Evolutionary conservation across 2,797 vertebrate species (phyloP).

Genomic region (Prionace glauca): DNA sequence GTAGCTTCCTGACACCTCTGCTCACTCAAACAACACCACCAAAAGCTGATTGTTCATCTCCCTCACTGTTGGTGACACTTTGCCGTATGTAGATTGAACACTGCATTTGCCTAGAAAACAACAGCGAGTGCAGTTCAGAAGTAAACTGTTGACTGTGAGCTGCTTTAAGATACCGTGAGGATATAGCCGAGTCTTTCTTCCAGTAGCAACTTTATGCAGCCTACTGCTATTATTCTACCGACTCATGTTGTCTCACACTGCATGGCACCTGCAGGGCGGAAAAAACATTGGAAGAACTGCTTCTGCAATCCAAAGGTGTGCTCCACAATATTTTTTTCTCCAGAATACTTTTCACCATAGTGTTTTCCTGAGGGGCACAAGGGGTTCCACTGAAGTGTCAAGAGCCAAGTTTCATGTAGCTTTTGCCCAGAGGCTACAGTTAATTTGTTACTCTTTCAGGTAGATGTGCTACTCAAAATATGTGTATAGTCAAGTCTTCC

Average conservation of each 20-base stretch:
- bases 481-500: neutral
- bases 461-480: neutral
- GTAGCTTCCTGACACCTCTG: neutral
- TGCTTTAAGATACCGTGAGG: neutral
- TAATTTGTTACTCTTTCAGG: slow-evolving; percentile 4
- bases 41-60: neutral
- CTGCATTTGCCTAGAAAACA: neutral
- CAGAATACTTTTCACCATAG: neutral
- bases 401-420: neutral
- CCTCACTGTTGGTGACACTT: too few species aligned
- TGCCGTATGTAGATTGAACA: neutral
- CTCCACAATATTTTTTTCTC: neutral
- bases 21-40: neutral
- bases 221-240: slow-evolving; percentile 4
- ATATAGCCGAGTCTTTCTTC: neutral
- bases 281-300: neutral
- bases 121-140: neutral
- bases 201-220: neutral
- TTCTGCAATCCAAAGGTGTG: neutral
- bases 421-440: neutral
- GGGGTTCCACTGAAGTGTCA: neutral
- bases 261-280: neutral
- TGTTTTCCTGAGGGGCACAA: slow-evolving; percentile 1
- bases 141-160: neutral
- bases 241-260: neutral